Percentiles rank a stretch among this genome's conserved stretches.
These are phyloP conservation scores for Brenthis hecate DNA, from an alignment of 2,888 invertebrate genomes.

Conservation along the genomic window DNA sequence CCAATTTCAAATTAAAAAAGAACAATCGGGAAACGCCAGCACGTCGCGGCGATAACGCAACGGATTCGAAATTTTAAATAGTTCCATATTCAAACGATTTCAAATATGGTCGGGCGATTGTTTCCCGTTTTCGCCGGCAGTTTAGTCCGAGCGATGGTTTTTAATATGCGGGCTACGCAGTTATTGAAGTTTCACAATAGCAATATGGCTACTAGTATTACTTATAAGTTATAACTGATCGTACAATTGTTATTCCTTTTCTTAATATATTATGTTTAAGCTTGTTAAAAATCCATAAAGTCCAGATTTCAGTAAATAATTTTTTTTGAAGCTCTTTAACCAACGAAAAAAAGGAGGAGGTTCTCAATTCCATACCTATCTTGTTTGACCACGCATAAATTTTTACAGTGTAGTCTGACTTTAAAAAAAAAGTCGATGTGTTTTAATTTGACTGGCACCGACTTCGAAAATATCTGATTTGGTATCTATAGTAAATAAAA, in stretches of 20 bases:
- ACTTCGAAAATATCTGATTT: no score
- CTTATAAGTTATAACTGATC: conserved; percentile 42
- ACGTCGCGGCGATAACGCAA: conserved; percentile 79
- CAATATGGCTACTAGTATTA: conserved; percentile 64
- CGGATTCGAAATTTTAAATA: conserved; percentile 82
- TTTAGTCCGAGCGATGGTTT: conserved; percentile 61
- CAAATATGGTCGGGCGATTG: conserved; percentile 78
- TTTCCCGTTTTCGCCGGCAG: conserved; percentile 80
- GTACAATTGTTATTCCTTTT: conserved; percentile 46
- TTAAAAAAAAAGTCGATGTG: no score
- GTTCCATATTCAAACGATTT: conserved; percentile 78
- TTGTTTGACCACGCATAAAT: no score
- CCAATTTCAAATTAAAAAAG: conserved; percentile 55
- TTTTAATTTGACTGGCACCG: no score
- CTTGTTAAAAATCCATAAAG: no score
- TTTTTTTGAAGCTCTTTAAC: no score
- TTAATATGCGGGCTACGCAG: conserved; percentile 80
- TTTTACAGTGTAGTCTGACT: no score
- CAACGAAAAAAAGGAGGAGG: no score
- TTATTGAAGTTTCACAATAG: conserved; percentile 78
- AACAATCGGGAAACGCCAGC: conserved; percentile 78
- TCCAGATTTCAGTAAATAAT: no score
- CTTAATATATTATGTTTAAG: conserved; percentile 15
- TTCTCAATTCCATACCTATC: no score
- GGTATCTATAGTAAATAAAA: neutral